Percentiles rank a stretch among this genome's conserved stretches.
Evolutionary conservation across 2,113 vertebrate genomes (phyloP).

Genomic region (Glaucidium brasilianum): DNA sequence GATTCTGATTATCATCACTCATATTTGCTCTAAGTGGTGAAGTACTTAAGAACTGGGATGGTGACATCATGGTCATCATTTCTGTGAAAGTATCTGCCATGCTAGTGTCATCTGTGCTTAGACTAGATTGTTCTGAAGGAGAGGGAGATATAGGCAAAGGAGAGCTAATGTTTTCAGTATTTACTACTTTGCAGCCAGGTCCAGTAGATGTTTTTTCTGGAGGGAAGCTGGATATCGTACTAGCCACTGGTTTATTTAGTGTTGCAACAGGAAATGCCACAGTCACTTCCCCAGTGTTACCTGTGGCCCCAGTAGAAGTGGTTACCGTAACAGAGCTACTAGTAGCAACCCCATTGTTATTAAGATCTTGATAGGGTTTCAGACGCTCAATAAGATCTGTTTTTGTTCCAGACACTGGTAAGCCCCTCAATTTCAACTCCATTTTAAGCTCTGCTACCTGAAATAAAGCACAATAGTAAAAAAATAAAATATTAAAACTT

Average conservation of each 20-base stretch:
- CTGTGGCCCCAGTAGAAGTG: slow-evolving; percentile 37
- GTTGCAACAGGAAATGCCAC: slow-evolving; percentile 63
- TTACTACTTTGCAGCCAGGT: slow-evolving; percentile 42
- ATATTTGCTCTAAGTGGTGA: slow-evolving; percentile 60
- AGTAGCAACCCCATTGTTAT: slow-evolving; percentile 51
- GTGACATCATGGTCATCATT: slow-evolving; percentile 73
- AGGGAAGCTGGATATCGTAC: slow-evolving; percentile 43
- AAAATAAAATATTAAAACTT: background rate
- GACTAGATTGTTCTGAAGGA: slow-evolving; percentile 79
- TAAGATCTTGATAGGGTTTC: slow-evolving; percentile 89
- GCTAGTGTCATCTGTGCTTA: slow-evolving; percentile 79
- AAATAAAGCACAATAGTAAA: background rate
- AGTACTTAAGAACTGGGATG: slow-evolving; percentile 63
- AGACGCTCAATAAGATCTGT: slow-evolving; percentile 94
- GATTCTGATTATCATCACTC: slow-evolving; percentile 71
- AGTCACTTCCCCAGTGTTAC: slow-evolving; percentile 64
- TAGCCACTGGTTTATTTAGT: slow-evolving; percentile 53
- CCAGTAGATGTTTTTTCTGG: slow-evolving; percentile 58
- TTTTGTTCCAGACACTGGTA: slow-evolving; percentile 97
- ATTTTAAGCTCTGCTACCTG: slow-evolving; percentile 96
- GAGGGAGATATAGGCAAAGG: slow-evolving; percentile 86
- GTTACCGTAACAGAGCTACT: slow-evolving; percentile 51
- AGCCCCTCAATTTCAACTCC: slow-evolving; percentile 91
- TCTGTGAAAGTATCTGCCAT: slow-evolving; percentile 76
- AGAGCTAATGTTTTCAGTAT: slow-evolving; percentile 68